Percentiles rank a stretch among this genome's conserved stretches.
These are phyloP conservation scores for Eulemur macaco DNA, from an alignment of 2,113 vertebrate genomes.

Conservation along the genomic window DNA sequence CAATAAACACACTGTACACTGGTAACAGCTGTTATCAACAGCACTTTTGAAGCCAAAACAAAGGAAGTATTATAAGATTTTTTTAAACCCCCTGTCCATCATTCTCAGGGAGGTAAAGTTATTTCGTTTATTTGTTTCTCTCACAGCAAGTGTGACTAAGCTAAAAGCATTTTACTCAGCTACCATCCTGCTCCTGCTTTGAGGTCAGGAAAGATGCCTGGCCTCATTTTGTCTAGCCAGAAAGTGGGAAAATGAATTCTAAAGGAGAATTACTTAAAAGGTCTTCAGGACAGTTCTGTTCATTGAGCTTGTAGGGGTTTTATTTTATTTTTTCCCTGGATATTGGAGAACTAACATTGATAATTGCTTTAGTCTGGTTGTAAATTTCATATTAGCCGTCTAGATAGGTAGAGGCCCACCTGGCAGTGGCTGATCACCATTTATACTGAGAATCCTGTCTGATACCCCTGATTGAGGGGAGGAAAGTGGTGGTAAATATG, in stretches of 20 bases:
- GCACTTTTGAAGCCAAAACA: slow-evolving; percentile 66
- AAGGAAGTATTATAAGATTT: slow-evolving; percentile 61
- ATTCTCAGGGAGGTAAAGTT: slow-evolving; percentile 28
- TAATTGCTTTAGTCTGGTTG: neutral
- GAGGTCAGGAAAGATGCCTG: neutral
- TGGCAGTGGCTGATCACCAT: neutral
- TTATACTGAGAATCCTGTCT: neutral
- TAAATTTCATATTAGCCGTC: neutral
- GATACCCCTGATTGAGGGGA: neutral
- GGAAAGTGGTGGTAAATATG: neutral
- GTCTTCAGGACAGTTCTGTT: neutral
- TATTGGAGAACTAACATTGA: neutral
- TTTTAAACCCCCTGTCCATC: slow-evolving; percentile 32
- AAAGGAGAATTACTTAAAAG: neutral
- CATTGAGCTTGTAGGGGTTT: neutral
- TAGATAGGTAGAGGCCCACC: neutral
- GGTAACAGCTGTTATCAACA: slow-evolving; percentile 63
- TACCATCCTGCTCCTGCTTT: neutral
- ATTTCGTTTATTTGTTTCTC: neutral
- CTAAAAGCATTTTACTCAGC: neutral
- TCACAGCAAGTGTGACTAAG: neutral
- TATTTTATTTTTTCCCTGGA: neutral
- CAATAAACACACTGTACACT: slow-evolving; percentile 71
- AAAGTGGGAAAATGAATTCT: neutral
- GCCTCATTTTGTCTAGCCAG: neutral